phyloP scores from a whole-genome alignment of 1,140 invertebrate genomes.

The Drosophila persimilis region DNA sequence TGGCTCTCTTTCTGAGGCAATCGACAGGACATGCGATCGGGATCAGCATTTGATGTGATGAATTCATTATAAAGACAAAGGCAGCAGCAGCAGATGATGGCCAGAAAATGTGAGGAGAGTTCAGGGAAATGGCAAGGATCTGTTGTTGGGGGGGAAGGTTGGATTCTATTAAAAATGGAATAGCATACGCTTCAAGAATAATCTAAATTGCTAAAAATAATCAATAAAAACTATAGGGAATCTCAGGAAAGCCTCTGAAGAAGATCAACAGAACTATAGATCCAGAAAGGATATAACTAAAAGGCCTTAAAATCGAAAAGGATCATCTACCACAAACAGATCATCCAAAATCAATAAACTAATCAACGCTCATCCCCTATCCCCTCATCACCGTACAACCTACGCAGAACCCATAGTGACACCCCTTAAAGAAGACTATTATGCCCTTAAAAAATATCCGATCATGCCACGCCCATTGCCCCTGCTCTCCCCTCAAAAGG shows the following conservation, averaged over 20 bases:
- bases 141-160: neutral
- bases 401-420: no score
- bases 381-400: no score
- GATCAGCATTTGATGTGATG: slow-evolving; percentile 59
- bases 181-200: no score
- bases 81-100: slow-evolving; percentile 19
- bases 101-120: neutral
- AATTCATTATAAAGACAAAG: slow-evolving; percentile 57
- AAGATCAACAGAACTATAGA: no score
- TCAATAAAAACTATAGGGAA: no score
- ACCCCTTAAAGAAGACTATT: neutral
- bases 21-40: slow-evolving; percentile 41
- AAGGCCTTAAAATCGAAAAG: no score
- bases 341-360: no score
- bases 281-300: no score
- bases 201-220: no score
- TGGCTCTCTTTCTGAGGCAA: slow-evolving; percentile 34
- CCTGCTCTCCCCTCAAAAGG: slow-evolving; percentile 19
- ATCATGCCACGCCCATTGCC: slow-evolving; percentile 10
- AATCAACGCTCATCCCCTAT: no score
- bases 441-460: neutral
- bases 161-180: neutral
- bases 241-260: no score
- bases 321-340: no score
- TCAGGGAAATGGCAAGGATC: neutral